A percentile compares a stretch with the other conserved stretches of the same genome.
These are phyloP conservation scores for Mareca strepera DNA, from an alignment of 2,797 vertebrate genomes.

Conservation along the genomic window DNA sequence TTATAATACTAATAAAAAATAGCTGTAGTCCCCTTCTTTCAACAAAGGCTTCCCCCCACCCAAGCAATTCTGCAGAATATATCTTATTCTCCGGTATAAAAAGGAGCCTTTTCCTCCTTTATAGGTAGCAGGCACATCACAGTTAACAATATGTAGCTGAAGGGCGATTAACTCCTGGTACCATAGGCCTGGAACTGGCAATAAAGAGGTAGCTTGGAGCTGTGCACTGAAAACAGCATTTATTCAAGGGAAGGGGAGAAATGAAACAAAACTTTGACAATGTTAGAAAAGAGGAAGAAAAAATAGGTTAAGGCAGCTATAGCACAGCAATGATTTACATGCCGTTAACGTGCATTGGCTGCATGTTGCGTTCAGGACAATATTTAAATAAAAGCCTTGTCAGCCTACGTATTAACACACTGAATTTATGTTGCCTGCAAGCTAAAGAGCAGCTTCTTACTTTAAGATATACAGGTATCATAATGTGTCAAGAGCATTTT, in stretches of 20 bases:
- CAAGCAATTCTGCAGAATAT: conserved; percentile 33
- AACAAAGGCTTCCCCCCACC: conserved; percentile 46
- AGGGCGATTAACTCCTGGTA: conserved; percentile 70
- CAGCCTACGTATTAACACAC: conserved; percentile 45
- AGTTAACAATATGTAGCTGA: conserved; percentile 71
- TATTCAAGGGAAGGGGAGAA: conserved; percentile 57
- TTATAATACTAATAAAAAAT: conserved; percentile 69
- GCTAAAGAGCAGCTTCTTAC: conserved; percentile 57
- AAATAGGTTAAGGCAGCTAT: conserved; percentile 47
- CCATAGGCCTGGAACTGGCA: conserved; percentile 60
- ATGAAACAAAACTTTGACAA: conserved; percentile 70
- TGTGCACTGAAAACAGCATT: conserved; percentile 57
- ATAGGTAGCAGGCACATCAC: conserved; percentile 59
- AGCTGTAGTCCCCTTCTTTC: conserved; percentile 47
- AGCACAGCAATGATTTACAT: conserved; percentile 57
- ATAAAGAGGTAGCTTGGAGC: conserved; percentile 70
- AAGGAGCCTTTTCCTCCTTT: conserved; percentile 49
- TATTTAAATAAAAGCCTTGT: conserved; percentile 70
- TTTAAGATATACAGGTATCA: conserved; percentile 46
- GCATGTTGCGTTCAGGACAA: conserved; percentile 40
- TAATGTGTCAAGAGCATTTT: not conserved
- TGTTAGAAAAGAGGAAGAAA: conserved; percentile 24
- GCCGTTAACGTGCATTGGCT: not conserved
- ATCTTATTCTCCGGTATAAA: conserved; percentile 58
- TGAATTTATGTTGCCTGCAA: conserved; percentile 65